Base-by-base conservation (phyloP, 2,888 invertebrate genomes). In the Fissipunctia ypsillon region DNA sequence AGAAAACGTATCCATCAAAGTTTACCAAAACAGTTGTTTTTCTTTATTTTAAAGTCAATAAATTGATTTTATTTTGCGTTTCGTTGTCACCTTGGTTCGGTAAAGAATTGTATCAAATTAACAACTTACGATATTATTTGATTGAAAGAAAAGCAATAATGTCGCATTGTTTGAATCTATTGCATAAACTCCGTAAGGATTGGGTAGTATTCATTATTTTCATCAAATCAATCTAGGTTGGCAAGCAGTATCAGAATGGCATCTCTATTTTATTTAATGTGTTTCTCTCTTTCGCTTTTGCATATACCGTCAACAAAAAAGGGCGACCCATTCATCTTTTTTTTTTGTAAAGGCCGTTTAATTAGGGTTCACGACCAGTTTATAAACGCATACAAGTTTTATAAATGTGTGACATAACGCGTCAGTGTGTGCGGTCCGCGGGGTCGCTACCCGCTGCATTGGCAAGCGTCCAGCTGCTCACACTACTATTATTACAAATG, bases 361-460 rank as follows among this genome's bases (percentile, higher is more conserved):
- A 71, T 73, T 72, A 77, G 61, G 68, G 77, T 71, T 57, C 73
- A 64, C 57, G 63, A 69, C 72, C 78, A 76, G 69, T 76, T 73
- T 69, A 73, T 60, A 68, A 68, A 69, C 70, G 65, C 60, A 64
- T 54, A 61, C 75, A 68, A 67, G 80, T 78, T 80, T 83, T 72
- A 68, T 73, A 86, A 81, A 79, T 76, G 83, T 78, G 82, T 86
- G 84, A 85, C 84, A 80, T 81, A 83, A 84, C 68, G 70, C 67
- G 65, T 65, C 67, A 81, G 84, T 83, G 87, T 84, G 83, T 77
- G 85, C 83, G 85, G 81, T 83, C 85, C 67, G 82, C 74, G 90
- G 88, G 91, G 91, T 91, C 91, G 91, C 85, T 88, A 91, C 86
- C 91, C 91, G 90, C 85, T 80, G 71, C 72, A 74, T 86, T 91